Conservation (phyloP, 2,113 vertebrate species). For the Balaenoptera acutorostrata region DNA sequence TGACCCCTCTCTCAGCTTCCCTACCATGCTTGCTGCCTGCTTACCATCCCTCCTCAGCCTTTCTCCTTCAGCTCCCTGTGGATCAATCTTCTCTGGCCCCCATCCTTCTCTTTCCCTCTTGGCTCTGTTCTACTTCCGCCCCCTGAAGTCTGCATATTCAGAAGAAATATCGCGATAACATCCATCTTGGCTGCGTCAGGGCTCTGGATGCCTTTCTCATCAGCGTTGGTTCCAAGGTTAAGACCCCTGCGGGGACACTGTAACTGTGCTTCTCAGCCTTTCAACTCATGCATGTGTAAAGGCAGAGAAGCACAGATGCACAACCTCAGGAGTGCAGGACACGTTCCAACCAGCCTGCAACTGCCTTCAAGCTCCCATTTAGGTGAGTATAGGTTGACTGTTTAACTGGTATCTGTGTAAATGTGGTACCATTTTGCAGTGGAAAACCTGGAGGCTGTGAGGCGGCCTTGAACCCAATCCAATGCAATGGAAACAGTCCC, state of each 20-base stretch:
- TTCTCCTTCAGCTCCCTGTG: neutral
- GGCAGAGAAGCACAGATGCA: neutral
- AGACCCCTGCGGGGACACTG: rapidly evolving
- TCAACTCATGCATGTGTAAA: neutral
- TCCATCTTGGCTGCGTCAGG: too few relatives aligned
- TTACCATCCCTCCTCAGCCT: neutral
- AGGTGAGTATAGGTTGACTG: neutral
- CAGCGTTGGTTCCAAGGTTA: neutral
- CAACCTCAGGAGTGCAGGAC: rapidly evolving
- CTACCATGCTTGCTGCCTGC: rapidly evolving
- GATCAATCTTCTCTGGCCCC: neutral
- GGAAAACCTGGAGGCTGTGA: neutral
- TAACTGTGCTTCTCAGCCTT: neutral
- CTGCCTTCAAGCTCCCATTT: rapidly evolving
- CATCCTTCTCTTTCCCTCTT: neutral
- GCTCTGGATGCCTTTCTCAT: neutral
- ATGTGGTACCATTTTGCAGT: neutral
- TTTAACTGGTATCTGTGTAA: too few relatives aligned
- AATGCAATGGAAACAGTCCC: neutral
- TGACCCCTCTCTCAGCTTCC: neutral
- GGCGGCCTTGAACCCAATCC: neutral
- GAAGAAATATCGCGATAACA: neutral
- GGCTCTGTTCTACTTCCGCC: neutral
- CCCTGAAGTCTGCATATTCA: neutral
- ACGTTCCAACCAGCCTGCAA: too few relatives aligned